Percentiles rank a stretch among this genome's conserved stretches.
phyloP scores from a whole-genome alignment of 2,888 invertebrate species.

The Idaea straminata region DNA sequence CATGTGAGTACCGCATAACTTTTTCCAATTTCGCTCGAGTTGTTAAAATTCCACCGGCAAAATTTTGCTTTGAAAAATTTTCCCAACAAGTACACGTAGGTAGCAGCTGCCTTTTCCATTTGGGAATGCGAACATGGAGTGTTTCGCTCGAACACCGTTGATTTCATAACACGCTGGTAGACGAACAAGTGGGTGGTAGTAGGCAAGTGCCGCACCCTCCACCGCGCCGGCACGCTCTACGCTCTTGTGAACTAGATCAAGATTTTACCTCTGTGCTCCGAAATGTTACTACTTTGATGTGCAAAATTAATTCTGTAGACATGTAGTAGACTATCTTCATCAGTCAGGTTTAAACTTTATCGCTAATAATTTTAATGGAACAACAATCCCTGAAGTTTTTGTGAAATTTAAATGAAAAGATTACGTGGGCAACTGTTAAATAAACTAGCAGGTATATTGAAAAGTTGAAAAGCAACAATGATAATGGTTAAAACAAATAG shows the following conservation, averaged over 20 bases:
- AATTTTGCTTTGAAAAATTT: slow-evolving; percentile 69
- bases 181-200: slow-evolving; percentile 76
- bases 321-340: background rate
- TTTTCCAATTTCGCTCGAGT: slow-evolving; percentile 56
- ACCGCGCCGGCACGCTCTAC: slow-evolving; percentile 36
- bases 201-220: slow-evolving; percentile 64
- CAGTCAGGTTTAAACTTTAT: background rate
- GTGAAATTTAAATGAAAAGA: background rate
- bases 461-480: slow-evolving; percentile 1
- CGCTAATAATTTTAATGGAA: background rate
- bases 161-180: slow-evolving; percentile 75
- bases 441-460: background rate
- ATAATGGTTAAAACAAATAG: slow-evolving; percentile 8
- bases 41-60: slow-evolving; percentile 63
- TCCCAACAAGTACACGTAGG: slow-evolving; percentile 46
- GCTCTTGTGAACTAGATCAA: background rate
- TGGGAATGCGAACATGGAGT: slow-evolving; percentile 69
- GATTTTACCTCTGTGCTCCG: background rate
- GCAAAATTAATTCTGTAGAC: background rate
- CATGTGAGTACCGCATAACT: slow-evolving; percentile 72
- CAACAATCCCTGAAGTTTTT: background rate
- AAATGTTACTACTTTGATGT: background rate
- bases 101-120: slow-evolving; percentile 69
- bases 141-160: slow-evolving; percentile 77
- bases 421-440: background rate